Conservation (phyloP, 2,113 vertebrate species). For the Phylloscopus whistleri region DNA sequence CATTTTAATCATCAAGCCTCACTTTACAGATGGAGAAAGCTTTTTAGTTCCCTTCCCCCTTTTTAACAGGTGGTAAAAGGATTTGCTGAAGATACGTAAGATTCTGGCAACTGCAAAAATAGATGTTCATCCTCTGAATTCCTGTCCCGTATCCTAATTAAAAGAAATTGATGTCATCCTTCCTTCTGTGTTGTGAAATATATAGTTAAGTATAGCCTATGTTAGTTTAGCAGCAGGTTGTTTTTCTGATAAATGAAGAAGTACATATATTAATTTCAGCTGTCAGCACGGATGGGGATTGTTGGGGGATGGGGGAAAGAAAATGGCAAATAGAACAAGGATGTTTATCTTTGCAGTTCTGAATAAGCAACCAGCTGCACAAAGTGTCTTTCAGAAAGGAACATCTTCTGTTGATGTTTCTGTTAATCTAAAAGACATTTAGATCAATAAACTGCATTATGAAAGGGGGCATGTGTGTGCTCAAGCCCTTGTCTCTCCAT, state of each 20-base stretch:
- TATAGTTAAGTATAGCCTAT: background rate
- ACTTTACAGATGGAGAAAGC: background rate
- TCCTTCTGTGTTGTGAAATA: background rate
- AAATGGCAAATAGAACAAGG: background rate
- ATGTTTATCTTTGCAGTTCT: background rate
- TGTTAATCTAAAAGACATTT: background rate
- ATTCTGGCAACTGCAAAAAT: background rate
- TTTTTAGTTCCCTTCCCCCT: background rate
- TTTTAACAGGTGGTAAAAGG: background rate
- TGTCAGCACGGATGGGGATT: background rate
- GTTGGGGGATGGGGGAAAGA: background rate
- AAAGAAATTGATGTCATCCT: background rate
- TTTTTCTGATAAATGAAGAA: background rate
- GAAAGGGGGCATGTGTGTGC: background rate
- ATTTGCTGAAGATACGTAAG: background rate
- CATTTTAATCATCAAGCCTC: background rate
- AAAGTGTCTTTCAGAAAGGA: background rate
- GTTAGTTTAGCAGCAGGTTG: background rate
- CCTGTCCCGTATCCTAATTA: background rate
- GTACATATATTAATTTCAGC: background rate
- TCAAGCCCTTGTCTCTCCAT: background rate
- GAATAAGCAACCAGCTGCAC: background rate
- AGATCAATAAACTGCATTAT: background rate
- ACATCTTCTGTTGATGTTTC: background rate
- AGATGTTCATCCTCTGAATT: background rate